phyloP scores from a whole-genome alignment of 2,888 invertebrate species.

The Heteromyza rotundicornis region DNA sequence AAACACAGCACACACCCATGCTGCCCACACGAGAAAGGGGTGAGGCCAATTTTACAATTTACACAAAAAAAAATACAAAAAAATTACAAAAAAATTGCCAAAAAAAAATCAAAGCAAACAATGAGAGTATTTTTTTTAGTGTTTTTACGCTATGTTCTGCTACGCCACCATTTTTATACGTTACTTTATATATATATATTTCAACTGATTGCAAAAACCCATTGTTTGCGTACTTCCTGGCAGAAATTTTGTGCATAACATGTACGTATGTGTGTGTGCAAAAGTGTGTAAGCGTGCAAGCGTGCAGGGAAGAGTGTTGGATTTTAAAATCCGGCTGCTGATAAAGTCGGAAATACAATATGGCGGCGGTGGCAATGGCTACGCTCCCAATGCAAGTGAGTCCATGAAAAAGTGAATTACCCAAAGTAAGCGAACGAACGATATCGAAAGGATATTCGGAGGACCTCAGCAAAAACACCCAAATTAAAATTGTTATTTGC shows the following conservation, averaged over 20 bases:
- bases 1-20: too few species aligned
- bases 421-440: too few species aligned
- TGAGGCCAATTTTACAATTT: constrained; percentile 9
- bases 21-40: not conserved
- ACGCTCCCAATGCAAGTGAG: too few species aligned
- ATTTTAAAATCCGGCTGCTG: constrained; percentile 10
- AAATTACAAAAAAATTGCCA: too few species aligned
- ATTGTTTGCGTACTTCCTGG: constrained; percentile 9
- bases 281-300: too few species aligned
- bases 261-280: constrained; percentile 11
- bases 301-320: too few species aligned
- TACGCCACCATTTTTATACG: too few species aligned
- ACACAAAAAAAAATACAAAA: too few species aligned
- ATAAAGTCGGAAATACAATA: constrained; percentile 14
- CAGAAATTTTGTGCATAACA: not conserved
- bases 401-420: constrained; percentile 4
- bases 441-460: not conserved
- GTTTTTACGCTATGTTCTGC: not conserved
- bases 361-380: too few species aligned
- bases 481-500: too few species aligned
- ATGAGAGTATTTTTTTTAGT: not conserved
- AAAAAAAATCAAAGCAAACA: constrained; percentile 13
- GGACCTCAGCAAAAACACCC: not conserved
- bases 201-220: not conserved
- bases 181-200: too few species aligned